phyloP scores from a whole-genome alignment of 2,888 invertebrate species.

The Drosophila mettleri region DNA sequence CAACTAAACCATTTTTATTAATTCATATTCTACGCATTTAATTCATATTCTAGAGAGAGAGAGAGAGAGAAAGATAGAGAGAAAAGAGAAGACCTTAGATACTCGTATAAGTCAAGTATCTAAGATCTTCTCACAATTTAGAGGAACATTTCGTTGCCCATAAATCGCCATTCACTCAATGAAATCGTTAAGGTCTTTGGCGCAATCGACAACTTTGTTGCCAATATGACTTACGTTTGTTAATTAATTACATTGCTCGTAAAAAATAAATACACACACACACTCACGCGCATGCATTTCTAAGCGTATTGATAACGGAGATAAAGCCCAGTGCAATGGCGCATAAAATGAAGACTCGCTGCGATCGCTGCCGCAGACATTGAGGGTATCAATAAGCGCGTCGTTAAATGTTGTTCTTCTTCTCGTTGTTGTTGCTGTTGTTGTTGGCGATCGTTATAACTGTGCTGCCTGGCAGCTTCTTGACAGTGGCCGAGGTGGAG shows the following conservation, averaged over 20 bases:
- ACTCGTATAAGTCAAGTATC: no score
- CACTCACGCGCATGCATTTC: conserved; percentile 35
- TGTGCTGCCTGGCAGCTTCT: conserved; percentile 43
- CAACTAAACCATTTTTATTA: no score
- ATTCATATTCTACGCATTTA: no score
- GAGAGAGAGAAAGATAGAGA: no score
- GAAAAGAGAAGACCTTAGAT: no score
- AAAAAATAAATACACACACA: conserved; percentile 40
- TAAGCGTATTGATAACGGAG: conserved; percentile 72
- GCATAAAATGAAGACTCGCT: conserved; percentile 51
- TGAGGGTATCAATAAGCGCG: conserved; percentile 71
- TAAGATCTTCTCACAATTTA: conserved; percentile 5
- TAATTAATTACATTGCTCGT: conserved; percentile 72
- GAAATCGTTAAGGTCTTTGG: conserved; percentile 34
- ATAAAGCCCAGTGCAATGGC: conserved; percentile 56
- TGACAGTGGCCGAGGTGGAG: not conserved
- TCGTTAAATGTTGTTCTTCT: conserved; percentile 59
- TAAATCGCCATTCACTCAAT: conserved; percentile 31
- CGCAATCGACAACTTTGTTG: conserved; percentile 59
- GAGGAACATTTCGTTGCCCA: conserved; percentile 17
- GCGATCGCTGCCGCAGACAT: conserved; percentile 22
- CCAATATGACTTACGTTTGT: conserved; percentile 60
- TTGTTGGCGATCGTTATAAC: conserved; percentile 66
- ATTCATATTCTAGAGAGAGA: no score
- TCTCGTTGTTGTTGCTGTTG: not conserved